Conservation (phyloP, 2,888 invertebrate species). For the Leptopilina myrica region DNA sequence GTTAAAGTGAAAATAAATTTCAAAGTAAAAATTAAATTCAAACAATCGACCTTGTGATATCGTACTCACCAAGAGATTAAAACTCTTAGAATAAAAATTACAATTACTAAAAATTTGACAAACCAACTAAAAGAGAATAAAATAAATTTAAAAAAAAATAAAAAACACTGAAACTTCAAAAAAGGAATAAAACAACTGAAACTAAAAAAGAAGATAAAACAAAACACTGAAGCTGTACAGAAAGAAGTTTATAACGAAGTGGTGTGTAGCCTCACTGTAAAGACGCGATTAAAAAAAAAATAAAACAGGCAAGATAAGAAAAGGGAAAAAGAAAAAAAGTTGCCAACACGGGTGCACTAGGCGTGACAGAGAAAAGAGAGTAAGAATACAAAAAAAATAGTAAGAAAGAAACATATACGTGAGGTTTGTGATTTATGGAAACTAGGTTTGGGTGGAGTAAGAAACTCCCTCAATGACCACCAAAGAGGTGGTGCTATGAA, state of each 20-base stretch:
- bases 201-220: too few species aligned
- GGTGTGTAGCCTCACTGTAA: constrained; percentile 43
- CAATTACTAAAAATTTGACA: not conserved
- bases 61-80: too few species aligned
- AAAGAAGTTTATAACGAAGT: constrained; percentile 33
- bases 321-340: constrained; percentile 61
- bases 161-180: too few species aligned
- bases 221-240: constrained; percentile 14
- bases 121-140: not conserved
- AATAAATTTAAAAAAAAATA: not conserved
- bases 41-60: too few species aligned
- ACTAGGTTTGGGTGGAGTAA: constrained; percentile 58
- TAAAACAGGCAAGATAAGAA: constrained; percentile 56
- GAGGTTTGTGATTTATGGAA: constrained; percentile 69
- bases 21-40: too few species aligned
- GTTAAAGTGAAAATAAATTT: too few species aligned
- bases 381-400: constrained; percentile 48
- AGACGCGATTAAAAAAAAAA: constrained; percentile 43
- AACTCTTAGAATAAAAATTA: not conserved
- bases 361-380: constrained; percentile 73
- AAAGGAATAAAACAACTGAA: too few species aligned
- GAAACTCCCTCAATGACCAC: constrained; percentile 21
- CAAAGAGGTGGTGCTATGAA: constrained; percentile 18
- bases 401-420: constrained; percentile 41
- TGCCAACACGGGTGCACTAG: constrained; percentile 72